A percentile compares a stretch with the other conserved stretches of the same genome.
Evolutionary conservation across 2,113 vertebrate genomes (phyloP).

Genomic region (Paradoxurus hermaphroditus): DNA sequence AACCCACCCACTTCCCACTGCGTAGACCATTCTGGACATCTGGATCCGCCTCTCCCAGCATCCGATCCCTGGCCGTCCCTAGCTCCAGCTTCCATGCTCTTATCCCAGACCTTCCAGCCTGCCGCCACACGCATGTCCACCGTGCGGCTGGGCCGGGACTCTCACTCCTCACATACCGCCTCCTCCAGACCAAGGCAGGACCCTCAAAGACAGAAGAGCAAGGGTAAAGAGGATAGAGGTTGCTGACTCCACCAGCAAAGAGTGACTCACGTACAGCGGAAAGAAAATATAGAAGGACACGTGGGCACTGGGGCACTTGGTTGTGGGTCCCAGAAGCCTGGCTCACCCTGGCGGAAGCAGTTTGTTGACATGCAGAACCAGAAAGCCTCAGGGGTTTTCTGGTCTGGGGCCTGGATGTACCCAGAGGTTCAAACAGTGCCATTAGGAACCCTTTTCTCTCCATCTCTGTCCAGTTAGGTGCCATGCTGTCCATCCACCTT

Average conservation of each 20-base stretch:
- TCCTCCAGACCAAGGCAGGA: not conserved
- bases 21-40: not conserved
- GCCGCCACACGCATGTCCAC: no score
- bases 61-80: not conserved
- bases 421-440: not conserved
- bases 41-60: fast-evolving
- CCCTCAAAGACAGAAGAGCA: not conserved
- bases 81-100: not conserved
- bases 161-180: not conserved
- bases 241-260: not conserved
- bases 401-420: not conserved
- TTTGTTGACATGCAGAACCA: not conserved
- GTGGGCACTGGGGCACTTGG: not conserved
- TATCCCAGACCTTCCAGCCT: not conserved
- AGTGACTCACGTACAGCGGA: not conserved
- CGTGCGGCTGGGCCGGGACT: not conserved
- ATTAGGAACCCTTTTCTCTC: not conserved
- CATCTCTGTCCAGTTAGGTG: not conserved
- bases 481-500: not conserved
- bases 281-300: no score
- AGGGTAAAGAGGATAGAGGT: not conserved
- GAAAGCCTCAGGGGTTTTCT: not conserved
- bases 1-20: not conserved
- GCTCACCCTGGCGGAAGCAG: no score
- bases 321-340: not conserved